Evolutionary conservation across 1,140 invertebrate species (phyloP).

Genomic region (Hirudo medicinalis): DNA sequence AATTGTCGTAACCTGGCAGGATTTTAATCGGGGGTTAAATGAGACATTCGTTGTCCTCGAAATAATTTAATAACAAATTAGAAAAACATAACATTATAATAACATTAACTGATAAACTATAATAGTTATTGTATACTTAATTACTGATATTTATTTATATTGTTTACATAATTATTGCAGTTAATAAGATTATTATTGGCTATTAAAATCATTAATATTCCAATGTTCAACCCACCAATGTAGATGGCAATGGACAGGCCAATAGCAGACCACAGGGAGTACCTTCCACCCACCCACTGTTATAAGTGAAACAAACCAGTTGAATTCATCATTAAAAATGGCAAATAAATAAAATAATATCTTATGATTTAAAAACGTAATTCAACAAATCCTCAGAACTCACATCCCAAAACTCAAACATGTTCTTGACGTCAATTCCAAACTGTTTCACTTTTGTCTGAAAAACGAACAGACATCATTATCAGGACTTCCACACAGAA

Average conservation of each 20-base stretch:
- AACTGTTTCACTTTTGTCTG: constrained; percentile 78
- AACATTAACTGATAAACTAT: too few relatives aligned
- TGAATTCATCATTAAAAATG: too few relatives aligned
- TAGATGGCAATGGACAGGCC: constrained; percentile 85
- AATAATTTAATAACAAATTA: background rate
- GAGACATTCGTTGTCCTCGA: background rate
- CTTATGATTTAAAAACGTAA: background rate
- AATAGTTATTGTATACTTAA: too few relatives aligned
- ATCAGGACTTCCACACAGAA: background rate
- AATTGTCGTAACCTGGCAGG: constrained; percentile 67
- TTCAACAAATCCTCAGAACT: constrained; percentile 28
- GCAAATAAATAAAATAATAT: too few relatives aligned
- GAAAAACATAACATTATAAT: too few relatives aligned
- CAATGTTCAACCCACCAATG: constrained; percentile 51
- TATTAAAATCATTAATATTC: background rate
- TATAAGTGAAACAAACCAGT: constrained; percentile 19
- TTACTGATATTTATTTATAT: too few relatives aligned
- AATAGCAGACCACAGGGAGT: constrained; percentile 96
- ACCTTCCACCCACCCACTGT: constrained; percentile 90
- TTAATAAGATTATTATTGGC: too few relatives aligned
- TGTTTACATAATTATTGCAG: too few relatives aligned
- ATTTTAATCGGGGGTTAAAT: too few relatives aligned
- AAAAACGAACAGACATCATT: constrained; percentile 17
- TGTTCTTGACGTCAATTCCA: constrained; percentile 90
- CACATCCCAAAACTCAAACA: constrained; percentile 98